phyloP scores from a whole-genome alignment of 1,140 invertebrate species.

The Cyphomyrmex costatus region DNA sequence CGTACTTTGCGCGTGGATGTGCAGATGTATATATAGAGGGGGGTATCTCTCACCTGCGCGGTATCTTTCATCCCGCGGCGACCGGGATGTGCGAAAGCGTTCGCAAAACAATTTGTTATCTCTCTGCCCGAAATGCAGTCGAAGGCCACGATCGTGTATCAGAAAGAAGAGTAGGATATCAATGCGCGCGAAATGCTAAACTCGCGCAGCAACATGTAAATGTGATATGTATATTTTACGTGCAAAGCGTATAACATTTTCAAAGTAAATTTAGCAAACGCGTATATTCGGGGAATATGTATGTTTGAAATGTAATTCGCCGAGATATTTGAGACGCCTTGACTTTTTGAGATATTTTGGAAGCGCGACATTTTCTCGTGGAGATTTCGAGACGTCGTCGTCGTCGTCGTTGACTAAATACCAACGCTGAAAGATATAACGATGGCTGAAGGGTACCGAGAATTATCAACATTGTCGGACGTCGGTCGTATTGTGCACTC shows the following conservation, averaged over 20 bases:
- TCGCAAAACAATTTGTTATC: constrained; percentile 53
- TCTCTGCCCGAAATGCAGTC: constrained; percentile 22
- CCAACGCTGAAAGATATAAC: constrained; percentile 19
- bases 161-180: neutral
- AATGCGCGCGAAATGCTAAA: neutral
- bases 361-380: neutral
- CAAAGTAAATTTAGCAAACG: neutral
- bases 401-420: constrained; percentile 15
- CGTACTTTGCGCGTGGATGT: neutral
- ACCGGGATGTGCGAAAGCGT: constrained; percentile 3
- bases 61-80: constrained; percentile 40
- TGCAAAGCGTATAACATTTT: neutral
- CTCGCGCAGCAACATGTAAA: neutral
- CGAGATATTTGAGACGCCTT: neutral
- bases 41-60: constrained; percentile 30
- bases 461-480: constrained; percentile 62
- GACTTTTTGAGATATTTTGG: neutral
- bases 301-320: neutral
- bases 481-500: constrained; percentile 54
- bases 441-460: constrained; percentile 66
- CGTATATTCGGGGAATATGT: neutral
- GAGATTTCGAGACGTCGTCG: neutral
- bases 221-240: constrained; percentile 2
- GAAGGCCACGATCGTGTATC: neutral
- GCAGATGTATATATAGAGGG: neutral